Percentiles rank a stretch among this genome's conserved stretches.
Evolutionary conservation across 2,113 vertebrate species (phyloP).

Genomic region (Lonchura striata): DNA sequence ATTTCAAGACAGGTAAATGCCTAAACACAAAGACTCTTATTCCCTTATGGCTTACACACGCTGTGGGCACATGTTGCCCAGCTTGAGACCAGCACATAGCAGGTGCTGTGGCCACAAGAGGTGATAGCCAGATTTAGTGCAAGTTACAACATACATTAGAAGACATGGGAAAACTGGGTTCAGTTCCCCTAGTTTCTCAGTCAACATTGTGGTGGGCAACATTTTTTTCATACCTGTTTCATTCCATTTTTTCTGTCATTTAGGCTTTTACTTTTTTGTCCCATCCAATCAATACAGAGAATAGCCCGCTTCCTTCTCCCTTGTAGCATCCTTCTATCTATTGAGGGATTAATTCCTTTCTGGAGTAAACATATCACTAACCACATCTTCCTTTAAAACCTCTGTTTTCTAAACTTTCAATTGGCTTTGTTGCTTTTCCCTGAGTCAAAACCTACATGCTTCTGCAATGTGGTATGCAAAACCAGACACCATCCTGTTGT

Average conservation of each 20-base stretch:
- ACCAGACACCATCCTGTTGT: background rate
- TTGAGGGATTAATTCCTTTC: background rate
- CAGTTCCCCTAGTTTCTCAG: background rate
- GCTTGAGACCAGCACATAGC: background rate
- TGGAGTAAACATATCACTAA: background rate
- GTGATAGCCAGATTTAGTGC: background rate
- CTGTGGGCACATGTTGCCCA: rapidly evolving
- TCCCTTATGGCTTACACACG: background rate
- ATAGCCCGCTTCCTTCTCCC: background rate
- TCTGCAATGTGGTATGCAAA: background rate
- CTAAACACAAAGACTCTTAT: background rate
- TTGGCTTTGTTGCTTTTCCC: background rate
- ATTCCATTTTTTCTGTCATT: background rate
- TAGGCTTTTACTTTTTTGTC: background rate
- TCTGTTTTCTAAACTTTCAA: background rate
- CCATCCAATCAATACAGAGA: background rate
- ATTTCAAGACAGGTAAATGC: background rate
- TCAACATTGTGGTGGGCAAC: background rate
- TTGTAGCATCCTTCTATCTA: background rate
- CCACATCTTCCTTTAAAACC: background rate
- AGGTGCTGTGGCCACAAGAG: background rate
- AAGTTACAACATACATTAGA: background rate
- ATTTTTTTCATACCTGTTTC: background rate
- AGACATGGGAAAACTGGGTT: background rate
- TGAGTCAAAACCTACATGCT: background rate